Evolutionary conservation across 1,140 invertebrate genomes (phyloP).

Genomic region (Drosophila suzukii): DNA sequence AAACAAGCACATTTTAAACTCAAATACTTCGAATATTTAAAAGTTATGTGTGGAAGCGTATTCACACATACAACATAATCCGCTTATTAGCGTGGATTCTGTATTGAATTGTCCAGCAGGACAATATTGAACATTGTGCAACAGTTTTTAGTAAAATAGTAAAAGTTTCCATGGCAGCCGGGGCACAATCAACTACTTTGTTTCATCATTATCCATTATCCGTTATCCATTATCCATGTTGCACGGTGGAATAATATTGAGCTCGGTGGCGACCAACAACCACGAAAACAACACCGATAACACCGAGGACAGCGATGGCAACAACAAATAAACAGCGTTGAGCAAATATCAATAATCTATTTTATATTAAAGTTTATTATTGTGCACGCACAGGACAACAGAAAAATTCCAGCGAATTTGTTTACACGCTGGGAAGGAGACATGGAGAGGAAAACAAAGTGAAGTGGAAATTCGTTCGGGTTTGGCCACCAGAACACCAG

Average conservation of each 20-base stretch:
- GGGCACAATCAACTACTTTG: neutral
- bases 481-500: conserved; percentile 13
- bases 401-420: conserved; percentile 17
- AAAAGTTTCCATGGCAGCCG: conserved; percentile 3
- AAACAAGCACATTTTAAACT: too few relatives aligned
- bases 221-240: conserved; percentile 5
- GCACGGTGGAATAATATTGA: conserved; percentile 21
- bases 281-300: conserved; percentile 7
- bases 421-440: conserved; percentile 27
- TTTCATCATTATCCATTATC: neutral
- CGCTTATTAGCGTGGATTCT: neutral
- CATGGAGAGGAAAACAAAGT: conserved; percentile 19
- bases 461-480: conserved; percentile 45
- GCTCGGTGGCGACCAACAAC: neutral
- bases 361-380: conserved; percentile 60
- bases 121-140: conserved; percentile 12
- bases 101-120: conserved; percentile 1
- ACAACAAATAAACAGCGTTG: conserved; percentile 26
- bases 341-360: conserved; percentile 54
- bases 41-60: neutral
- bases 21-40: neutral
- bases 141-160: neutral
- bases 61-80: neutral
- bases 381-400: conserved; percentile 16
- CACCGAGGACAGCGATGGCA: conserved; percentile 25